Conservation (phyloP, 2,888 invertebrate genomes). For the Chrysopilus asiliformis region DNA sequence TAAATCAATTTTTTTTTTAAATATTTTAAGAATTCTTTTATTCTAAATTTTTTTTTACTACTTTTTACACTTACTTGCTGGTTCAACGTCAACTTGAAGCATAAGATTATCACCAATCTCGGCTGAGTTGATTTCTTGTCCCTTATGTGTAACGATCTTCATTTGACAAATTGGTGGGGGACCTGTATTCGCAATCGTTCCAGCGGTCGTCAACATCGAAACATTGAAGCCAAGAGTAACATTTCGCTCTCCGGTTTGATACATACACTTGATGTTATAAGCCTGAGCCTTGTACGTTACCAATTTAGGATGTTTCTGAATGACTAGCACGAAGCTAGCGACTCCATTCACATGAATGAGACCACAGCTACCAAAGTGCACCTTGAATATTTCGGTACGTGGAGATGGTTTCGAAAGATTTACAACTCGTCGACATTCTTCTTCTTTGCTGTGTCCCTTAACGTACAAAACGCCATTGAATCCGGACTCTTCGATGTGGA, state of each 20-base stretch:
- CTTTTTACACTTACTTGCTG: slow-evolving; percentile 43
- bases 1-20: too few relatives aligned
- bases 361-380: slow-evolving; percentile 83
- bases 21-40: too few relatives aligned
- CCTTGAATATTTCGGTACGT: slow-evolving; percentile 66
- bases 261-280: slow-evolving; percentile 90
- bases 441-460: slow-evolving; percentile 88
- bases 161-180: slow-evolving; percentile 86
- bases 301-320: slow-evolving; percentile 91
- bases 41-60: too few relatives aligned
- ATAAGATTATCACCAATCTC: slow-evolving; percentile 84
- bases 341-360: slow-evolving; percentile 82
- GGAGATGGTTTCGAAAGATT: slow-evolving; percentile 57
- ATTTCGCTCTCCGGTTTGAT: slow-evolving; percentile 86
- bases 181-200: slow-evolving; percentile 89
- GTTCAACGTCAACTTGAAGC: slow-evolving; percentile 73
- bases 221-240: slow-evolving; percentile 89
- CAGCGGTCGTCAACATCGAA: slow-evolving; percentile 88
- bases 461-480: slow-evolving; percentile 88
- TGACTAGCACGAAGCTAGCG: slow-evolving; percentile 85
- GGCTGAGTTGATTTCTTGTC: slow-evolving; percentile 79
- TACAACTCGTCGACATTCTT: slow-evolving; percentile 71
- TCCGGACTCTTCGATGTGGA: slow-evolving; percentile 57
- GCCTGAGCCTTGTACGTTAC: slow-evolving; percentile 91
- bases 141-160: slow-evolving; percentile 77